phyloP scores from a whole-genome alignment of 2,113 vertebrate genomes.

The Vulpes vulpes region DNA sequence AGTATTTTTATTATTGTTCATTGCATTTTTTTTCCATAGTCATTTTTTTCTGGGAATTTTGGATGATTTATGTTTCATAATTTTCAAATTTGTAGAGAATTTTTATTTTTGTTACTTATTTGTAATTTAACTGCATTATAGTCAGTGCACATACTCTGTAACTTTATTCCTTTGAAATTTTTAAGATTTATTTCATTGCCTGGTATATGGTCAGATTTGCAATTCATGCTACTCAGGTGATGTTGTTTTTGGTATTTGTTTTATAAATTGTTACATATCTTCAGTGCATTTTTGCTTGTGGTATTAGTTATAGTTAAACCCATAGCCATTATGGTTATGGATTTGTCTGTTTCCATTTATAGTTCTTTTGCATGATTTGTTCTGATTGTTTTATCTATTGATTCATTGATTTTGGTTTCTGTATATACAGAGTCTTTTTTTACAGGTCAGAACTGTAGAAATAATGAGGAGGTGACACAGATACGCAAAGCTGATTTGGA shows the following conservation, averaged over 20 bases:
- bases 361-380: neutral
- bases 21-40: neutral
- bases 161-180: neutral
- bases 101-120: neutral
- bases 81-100: neutral
- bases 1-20: neutral
- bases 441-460: conserved; percentile 94
- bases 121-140: neutral
- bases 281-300: neutral
- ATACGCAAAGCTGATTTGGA: conserved; percentile 99
- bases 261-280: neutral
- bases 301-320: neutral
- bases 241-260: neutral
- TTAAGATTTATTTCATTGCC: neutral
- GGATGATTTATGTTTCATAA: neutral
- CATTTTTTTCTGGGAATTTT: neutral
- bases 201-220: neutral
- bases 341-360: neutral
- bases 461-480: conserved; percentile 97
- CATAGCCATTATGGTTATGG: neutral
- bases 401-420: conserved; percentile 55
- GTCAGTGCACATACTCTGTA: neutral
- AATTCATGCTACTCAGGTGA: neutral
- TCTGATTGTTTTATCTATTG: neutral
- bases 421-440: conserved; percentile 94